Base-by-base conservation (phyloP, 2,888 invertebrate genomes). In the Rhyacophila evoluta region DNA sequence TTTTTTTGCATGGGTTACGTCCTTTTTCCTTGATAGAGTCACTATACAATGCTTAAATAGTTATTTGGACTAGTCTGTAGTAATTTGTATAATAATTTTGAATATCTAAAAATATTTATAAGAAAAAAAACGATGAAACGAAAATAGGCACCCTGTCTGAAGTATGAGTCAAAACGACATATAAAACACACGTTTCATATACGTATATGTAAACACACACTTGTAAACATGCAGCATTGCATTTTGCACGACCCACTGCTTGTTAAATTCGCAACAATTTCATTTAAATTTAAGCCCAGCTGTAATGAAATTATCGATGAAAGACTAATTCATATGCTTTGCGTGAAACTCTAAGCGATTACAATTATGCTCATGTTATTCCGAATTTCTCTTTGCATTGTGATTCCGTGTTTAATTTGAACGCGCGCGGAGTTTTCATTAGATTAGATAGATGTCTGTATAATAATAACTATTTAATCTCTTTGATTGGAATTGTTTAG, bases 241-340 rank as follows among this genome's bases (percentile, higher is more conserved):
- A 55, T 55, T 55, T 55, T 55, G 55, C 55, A 55, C 55, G 55
- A 55, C 55, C 55, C 55, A 55, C 25, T 55, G 55, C 55, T 55
- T 55, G 55, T 55, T 55, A 55, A 55, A 55, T 55, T 55, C 55
- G 55, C 55, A 55, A 55, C 55, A 55, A 55, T 55, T 25, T 55
- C 55, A 19, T 55, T 55, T 55, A 55, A 55, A 55, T 19, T 55
- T 55, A 55, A 55, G 55, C 55, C 19, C 19, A 19, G 55, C 55
- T 55, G 19, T 55, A 55, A 55, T 55, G 55, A 55, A 55, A 55
- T 55, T 55, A 55, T 55, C 55, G 55, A 55, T 19, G 55, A 55
- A 55, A 25, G 15, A 55, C 55, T 55, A 55, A 55, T 55, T 55
- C 55, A 19, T 55, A 25, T 25, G 55, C 19, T 55, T 55, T n/a